phyloP scores from a whole-genome alignment of 2,797 vertebrate species.

The Sebastes taczanowskii region DNA sequence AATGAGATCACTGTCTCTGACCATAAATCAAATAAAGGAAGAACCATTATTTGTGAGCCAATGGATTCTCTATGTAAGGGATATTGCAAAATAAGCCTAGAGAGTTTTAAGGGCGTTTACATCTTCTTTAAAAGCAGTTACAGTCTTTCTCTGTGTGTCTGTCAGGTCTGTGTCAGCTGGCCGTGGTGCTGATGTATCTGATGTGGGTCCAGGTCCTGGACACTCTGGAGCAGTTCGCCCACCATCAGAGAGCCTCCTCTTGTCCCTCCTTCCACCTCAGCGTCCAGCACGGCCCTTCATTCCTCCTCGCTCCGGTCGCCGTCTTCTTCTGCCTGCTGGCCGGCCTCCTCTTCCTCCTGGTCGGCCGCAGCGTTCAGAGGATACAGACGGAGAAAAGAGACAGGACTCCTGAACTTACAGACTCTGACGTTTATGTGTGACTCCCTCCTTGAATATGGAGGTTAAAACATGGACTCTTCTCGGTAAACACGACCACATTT shows the following conservation, averaged over 20 bases:
- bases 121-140: neutral
- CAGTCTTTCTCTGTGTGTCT: neutral
- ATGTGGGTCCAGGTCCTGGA: conserved; percentile 90
- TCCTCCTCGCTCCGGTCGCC: conserved; percentile 88
- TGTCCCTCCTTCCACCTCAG: conserved; percentile 84
- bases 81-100: neutral
- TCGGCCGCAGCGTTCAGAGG: conserved; percentile 14
- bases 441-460: neutral
- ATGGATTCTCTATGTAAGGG: no score
- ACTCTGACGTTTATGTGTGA: neutral
- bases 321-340: conserved; percentile 88
- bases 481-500: no score
- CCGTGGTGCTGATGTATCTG: conserved; percentile 88
- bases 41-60: neutral
- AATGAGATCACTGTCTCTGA: neutral
- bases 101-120: neutral
- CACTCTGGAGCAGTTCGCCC: conserved; percentile 86
- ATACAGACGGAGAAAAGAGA: neutral
- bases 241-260: conserved; percentile 68
- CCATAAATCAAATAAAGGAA: neutral
- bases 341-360: conserved; percentile 86
- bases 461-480: neutral
- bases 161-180: conserved; percentile 85
- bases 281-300: conserved; percentile 87
- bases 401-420: neutral